Conservation (phyloP, 2,797 vertebrate species). For the Crocodylus rhombifer region DNA sequence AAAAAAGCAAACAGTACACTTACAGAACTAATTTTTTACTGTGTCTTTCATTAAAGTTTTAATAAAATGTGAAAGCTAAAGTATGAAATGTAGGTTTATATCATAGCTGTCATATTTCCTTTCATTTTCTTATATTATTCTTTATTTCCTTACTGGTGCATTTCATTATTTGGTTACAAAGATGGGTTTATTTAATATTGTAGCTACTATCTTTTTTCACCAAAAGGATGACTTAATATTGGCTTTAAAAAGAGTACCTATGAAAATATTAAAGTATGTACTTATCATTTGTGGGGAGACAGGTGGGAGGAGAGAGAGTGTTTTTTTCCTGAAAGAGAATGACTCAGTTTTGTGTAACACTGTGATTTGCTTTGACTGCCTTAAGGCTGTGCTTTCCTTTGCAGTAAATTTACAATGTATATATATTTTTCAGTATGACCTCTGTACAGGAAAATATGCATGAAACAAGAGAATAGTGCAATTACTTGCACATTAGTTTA, state of each 20-base stretch:
- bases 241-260: neutral
- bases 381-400: neutral
- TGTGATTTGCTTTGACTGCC: neutral
- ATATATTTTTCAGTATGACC: neutral
- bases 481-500: conserved; percentile 16
- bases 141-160: neutral
- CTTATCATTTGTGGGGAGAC: neutral
- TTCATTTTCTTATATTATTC: neutral
- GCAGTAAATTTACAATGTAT: neutral
- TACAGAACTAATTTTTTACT: neutral
- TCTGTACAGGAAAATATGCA: neutral
- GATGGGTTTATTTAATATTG: neutral
- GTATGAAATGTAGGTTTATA: neutral
- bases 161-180: neutral
- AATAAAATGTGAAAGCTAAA: neutral
- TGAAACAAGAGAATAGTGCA: conserved; percentile 14
- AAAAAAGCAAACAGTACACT: neutral
- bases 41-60: neutral
- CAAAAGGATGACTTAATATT: neutral
- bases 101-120: neutral
- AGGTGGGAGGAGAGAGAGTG: neutral
- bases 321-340: neutral
- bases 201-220: neutral
- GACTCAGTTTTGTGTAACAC: neutral
- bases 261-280: neutral